Evolutionary conservation across 2,888 invertebrate species (phyloP).

Genomic region (Tenthredo scrophulariae): DNA sequence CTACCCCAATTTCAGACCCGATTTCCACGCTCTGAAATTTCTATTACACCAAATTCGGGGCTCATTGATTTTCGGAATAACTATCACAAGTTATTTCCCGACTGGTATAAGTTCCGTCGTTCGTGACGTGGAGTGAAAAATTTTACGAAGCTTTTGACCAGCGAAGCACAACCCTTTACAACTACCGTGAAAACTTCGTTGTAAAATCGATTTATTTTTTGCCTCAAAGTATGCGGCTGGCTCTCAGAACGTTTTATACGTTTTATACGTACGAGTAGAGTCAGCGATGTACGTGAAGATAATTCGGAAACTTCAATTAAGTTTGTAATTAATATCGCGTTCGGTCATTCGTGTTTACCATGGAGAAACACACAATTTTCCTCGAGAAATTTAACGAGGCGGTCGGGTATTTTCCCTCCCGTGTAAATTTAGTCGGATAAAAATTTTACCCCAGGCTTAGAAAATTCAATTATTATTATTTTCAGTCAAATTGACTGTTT

Average conservation of each 20-base stretch:
- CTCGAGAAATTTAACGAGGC: not conserved
- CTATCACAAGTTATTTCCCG: not conserved
- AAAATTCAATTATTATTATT: conserved; percentile 35
- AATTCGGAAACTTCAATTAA: conserved; percentile 42
- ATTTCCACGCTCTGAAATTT: not conserved
- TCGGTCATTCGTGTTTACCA: not conserved
- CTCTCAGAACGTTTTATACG: not conserved
- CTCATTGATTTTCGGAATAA: not conserved
- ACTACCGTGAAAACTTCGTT: not conserved
- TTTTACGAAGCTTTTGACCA: not conserved
- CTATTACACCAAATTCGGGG: not conserved
- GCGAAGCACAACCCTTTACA: not conserved
- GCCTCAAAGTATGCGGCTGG: not conserved
- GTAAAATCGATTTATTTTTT: conserved; percentile 20
- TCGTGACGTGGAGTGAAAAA: not conserved
- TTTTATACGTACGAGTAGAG: not conserved
- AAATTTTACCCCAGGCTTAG: not conserved
- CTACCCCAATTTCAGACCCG: not conserved
- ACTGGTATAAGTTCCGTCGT: not conserved
- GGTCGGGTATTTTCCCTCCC: not conserved
- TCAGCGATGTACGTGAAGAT: conserved; percentile 33
- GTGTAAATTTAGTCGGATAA: conserved; percentile 1
- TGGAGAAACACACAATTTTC: not conserved
- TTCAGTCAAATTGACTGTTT: conserved; percentile 22
- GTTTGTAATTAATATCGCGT: conserved; percentile 37